Base-by-base conservation (phyloP, 92 coral and sea anemone species). In the Zoanthus sansibaricus region DNA sequence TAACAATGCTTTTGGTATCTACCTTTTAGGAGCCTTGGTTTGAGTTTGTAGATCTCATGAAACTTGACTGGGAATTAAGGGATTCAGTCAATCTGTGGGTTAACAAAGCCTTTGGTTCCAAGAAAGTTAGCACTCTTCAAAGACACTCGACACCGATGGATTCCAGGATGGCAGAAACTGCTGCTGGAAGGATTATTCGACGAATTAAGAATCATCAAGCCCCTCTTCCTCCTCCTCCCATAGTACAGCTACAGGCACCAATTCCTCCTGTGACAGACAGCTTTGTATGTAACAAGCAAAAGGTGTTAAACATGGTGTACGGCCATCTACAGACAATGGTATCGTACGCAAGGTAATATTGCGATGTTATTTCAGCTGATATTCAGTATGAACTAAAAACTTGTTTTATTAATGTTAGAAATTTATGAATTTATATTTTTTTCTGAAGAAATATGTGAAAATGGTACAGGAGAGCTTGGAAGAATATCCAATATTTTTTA, bases 11-110 rank as follows among this genome's bases (percentile, higher is more conserved):
- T 78, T 58, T 59, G 4, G 9, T 37, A 17, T 58, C 17, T 16
- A 14, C 33, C 7, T 52, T 46, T 21, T 72, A 97, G 99, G 90
- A 84, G 32, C 93, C 95, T 3, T 97, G 99, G 99, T 30, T 58
- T 56, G 99, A 97, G 66, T 87, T 91, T 59, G 88, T 95, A 13
- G 95, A 95, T 72, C 6, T 86, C 71, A 96, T 88, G 72, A 95
- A 90, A 90, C 94, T 97, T 83, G 99, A 95, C 71, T 86, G 95
- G 97, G 98, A 97, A 67, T 64, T 97, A 68, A 92, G 91, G 48
- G 97, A 89, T 77, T 91, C 95, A 62, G 94, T 91, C 0, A 93
- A 93, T 16, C 90, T 84, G 77, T 97, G 98, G 98, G 86, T 93
- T 88, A 95, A 86, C 75, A 89, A 91, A 48, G 91, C 94, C 7